phyloP scores from a whole-genome alignment of 2,113 vertebrate genomes.

The Dermatemys mawii region DNA sequence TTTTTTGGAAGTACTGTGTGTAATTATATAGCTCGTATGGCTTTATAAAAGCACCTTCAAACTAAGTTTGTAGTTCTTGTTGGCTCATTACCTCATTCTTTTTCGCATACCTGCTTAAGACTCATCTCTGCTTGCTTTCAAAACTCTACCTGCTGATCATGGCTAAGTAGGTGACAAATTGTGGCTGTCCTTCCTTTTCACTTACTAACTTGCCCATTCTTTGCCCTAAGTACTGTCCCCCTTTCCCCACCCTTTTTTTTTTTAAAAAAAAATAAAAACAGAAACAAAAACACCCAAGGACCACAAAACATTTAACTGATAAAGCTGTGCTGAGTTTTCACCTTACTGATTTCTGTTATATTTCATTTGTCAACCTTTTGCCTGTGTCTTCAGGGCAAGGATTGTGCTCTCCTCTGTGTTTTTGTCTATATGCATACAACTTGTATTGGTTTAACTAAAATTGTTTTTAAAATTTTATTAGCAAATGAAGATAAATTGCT shows the following conservation, averaged over 20 bases:
- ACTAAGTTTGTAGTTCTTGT: not conserved
- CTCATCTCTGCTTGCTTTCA: not conserved
- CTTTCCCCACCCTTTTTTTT: not conserved
- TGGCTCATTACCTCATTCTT: not conserved
- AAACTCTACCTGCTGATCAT: not conserved
- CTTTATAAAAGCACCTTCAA: not conserved
- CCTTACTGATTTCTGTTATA: not conserved
- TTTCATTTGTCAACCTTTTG: not conserved
- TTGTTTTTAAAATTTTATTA: not conserved
- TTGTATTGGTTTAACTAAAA: not conserved
- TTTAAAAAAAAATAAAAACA: not conserved
- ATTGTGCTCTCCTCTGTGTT: not conserved
- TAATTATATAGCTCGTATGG: rapidly evolving
- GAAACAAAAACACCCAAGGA: too few species aligned
- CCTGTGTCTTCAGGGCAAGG: not conserved
- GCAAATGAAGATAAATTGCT: not conserved
- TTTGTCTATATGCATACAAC: not conserved
- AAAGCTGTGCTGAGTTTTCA: not conserved
- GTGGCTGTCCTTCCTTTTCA: not conserved
- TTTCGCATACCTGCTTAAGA: not conserved
- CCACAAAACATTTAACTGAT: not conserved
- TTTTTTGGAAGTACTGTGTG: not conserved
- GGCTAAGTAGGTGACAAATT: not conserved
- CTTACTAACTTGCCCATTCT: not conserved
- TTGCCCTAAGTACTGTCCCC: not conserved